These are phyloP conservation scores for Rhegmatorhina hoffmannsi DNA, from an alignment of 2,113 vertebrate genomes.

Conservation along the genomic window DNA sequence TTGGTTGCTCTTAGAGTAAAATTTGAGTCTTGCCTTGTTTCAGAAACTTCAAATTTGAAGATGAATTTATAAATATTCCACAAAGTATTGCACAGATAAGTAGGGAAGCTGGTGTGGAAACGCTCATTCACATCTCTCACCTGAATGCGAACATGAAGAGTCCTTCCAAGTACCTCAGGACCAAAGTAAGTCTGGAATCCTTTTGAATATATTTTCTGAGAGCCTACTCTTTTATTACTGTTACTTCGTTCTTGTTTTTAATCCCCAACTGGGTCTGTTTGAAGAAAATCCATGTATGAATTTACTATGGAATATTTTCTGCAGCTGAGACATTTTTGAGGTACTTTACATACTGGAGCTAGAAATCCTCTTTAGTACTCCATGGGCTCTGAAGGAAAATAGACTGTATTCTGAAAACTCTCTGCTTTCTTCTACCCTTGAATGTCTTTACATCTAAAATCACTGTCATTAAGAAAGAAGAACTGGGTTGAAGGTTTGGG, in stretches of 20 bases:
- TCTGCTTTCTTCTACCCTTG: neutral
- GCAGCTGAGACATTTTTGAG: neutral
- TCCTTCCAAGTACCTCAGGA: constrained; percentile 90
- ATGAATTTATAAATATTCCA: constrained; percentile 88
- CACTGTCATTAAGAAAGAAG: neutral
- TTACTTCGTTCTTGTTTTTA: neutral
- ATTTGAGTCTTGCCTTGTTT: neutral
- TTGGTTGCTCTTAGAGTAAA: neutral
- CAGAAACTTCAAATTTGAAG: constrained; percentile 90
- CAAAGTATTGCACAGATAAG: constrained; percentile 81
- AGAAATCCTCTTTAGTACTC: neutral
- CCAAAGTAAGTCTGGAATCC: constrained; percentile 80
- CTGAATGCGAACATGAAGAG: constrained; percentile 93
- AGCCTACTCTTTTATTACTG: neutral
- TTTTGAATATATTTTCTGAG: neutral
- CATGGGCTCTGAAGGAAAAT: neutral
- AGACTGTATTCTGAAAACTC: neutral
- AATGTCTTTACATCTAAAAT: neutral
- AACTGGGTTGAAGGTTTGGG: neutral
- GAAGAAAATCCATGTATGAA: neutral
- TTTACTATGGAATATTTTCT: neutral
- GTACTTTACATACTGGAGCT: neutral
- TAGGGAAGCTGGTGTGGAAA: constrained; percentile 86
- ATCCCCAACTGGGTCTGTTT: neutral
- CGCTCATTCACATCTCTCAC: constrained; percentile 91